A percentile compares a stretch with the other conserved stretches of the same genome.
Conservation (phyloP, 2,797 vertebrate species). For the Gymnopithys bicolor region DNA sequence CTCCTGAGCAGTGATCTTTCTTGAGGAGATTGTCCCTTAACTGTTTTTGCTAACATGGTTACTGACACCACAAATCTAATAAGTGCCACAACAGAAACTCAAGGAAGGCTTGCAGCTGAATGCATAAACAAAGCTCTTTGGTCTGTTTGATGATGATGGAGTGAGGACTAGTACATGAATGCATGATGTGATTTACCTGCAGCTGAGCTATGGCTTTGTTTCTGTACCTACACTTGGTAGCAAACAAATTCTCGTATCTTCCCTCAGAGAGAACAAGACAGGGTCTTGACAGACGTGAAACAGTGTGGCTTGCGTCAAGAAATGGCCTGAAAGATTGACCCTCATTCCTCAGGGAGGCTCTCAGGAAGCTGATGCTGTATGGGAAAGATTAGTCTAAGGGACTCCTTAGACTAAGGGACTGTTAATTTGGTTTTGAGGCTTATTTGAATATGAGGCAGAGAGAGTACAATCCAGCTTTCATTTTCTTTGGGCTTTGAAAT, state of each 20-base stretch:
- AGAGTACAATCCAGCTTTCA: neutral
- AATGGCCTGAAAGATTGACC: neutral
- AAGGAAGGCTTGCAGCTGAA: neutral
- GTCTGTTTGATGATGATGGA: neutral
- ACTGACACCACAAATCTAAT: conserved; percentile 31
- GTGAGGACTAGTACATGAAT: neutral
- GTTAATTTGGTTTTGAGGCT: neutral
- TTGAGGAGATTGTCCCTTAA: conserved; percentile 8
- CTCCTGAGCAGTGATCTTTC: neutral
- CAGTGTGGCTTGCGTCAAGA: neutral
- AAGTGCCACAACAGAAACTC: neutral
- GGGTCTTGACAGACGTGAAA: neutral
- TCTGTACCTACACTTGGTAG: neutral
- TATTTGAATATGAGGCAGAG: neutral
- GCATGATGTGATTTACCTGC: neutral
- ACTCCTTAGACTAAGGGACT: neutral
- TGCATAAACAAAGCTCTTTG: neutral
- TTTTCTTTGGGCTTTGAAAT: neutral
- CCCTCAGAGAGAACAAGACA: neutral
- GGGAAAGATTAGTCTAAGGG: neutral
- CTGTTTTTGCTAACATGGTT: conserved; percentile 21
- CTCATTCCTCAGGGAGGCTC: neutral
- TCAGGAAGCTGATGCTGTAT: neutral
- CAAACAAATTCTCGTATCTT: neutral
- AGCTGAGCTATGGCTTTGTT: neutral